Evolutionary conservation across 2,113 vertebrate species (phyloP), one percentile per base, ranked within the genome.

Genomic region (Gobius niger): DNA sequence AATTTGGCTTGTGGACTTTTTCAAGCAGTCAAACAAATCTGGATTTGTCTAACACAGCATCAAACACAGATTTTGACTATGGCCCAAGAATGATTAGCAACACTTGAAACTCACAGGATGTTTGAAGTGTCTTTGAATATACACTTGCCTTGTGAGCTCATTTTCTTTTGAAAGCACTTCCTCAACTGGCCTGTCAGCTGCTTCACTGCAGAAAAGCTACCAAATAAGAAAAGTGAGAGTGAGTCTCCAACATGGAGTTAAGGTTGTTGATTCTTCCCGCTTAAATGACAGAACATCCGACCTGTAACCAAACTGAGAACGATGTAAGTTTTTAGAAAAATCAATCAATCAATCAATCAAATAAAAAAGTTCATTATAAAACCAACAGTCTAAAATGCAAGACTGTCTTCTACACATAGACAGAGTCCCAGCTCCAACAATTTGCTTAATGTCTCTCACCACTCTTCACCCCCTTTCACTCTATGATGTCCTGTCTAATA

Each of bases 21-120:
- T 34, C 24, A 34, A 34, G 2, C 24, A 34, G 24, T 34, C 24
- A 46, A 18, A 18, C 18, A 18, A 66, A 70, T 57, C n/a, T 47
- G 49, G n/a, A 41, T 76, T 18, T n/a, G 76, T 80, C 88, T 86
- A 84, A 84, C 86, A 79, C 82, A 81, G 83, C 70, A 65, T 62
- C 56, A 47, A 61, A 78, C 61, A 71, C 42, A 11, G 63, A 64
- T 59, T 68, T 70, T 65, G 65, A 75, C 64, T 61, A 56, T 4
- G 7, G 71, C 72, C 65, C 65, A 78, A 40, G 47, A n/a, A 68
- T 74, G 75, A 87, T 89, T 83, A 87, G 66, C 77, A 71, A 73
- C 75, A 41, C 49, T 0, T 63, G 80, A 85, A 83, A 79, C 71
- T 76, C 50, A 63, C 18, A 61, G 54, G 67, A 77, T 34, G 70